These are phyloP conservation scores for Branchipolynoe longqiensis DNA, from an alignment of 2,888 invertebrate species.

Conservation along the genomic window DNA sequence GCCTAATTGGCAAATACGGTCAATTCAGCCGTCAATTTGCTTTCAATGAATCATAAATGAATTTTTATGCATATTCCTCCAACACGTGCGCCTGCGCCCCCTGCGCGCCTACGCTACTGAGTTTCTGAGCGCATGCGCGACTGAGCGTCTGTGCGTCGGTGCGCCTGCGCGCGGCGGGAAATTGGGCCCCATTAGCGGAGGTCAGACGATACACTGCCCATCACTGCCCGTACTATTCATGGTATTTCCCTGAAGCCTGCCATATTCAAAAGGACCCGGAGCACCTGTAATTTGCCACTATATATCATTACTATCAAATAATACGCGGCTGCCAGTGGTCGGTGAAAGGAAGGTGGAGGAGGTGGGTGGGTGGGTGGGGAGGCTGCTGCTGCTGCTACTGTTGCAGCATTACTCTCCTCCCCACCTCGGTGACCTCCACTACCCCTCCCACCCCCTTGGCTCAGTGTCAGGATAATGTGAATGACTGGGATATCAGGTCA, in stretches of 20 bases:
- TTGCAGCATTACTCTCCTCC: no score
- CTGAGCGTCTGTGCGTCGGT: background rate
- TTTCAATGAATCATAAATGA: constrained; percentile 59
- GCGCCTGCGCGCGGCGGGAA: constrained; percentile 34
- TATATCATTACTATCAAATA: constrained; percentile 61
- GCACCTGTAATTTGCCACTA: constrained; percentile 55
- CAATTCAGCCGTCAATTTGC: constrained; percentile 58
- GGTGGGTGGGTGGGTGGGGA: no score
- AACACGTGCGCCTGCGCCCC: no score
- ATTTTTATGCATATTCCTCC: constrained; percentile 53
- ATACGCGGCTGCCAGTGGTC: constrained; percentile 46
- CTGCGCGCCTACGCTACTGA: background rate
- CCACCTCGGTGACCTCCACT: no score
- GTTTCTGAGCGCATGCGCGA: constrained; percentile 10
- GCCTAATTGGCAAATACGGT: constrained; percentile 58
- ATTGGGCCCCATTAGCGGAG: constrained; percentile 29
- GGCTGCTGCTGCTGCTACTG: constrained; percentile 26
- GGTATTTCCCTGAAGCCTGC: constrained; percentile 36
- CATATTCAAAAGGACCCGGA: constrained; percentile 52
- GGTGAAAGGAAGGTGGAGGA: no score
- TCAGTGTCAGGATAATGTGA: no score
- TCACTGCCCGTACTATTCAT: constrained; percentile 45
- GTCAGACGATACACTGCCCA: constrained; percentile 40
- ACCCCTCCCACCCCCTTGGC: no score
- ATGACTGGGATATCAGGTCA: no score